These are phyloP conservation scores for Cepaea nemoralis DNA, from an alignment of 1,140 invertebrate species.

Conservation along the genomic window DNA sequence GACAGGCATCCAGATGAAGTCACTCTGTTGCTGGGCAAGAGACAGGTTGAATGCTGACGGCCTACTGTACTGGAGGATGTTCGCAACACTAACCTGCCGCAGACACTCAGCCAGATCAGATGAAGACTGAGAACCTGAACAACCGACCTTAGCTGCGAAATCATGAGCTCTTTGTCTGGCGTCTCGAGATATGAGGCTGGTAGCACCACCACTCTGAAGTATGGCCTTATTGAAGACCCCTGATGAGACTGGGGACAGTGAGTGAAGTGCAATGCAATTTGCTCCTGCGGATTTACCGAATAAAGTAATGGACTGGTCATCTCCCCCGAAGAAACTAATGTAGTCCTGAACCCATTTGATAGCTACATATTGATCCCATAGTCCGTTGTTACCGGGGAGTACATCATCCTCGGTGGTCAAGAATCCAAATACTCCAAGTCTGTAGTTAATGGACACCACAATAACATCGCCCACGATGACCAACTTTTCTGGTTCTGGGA, in stretches of 20 bases:
- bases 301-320: slow-evolving; percentile 86
- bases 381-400: slow-evolving; percentile 94
- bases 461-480: slow-evolving; percentile 40
- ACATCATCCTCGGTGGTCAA: slow-evolving; percentile 90
- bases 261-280: slow-evolving; percentile 56
- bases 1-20: slow-evolving; percentile 32
- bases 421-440: slow-evolving; percentile 78
- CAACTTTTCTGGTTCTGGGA: slow-evolving; percentile 30
- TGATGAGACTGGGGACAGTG: slow-evolving; percentile 50
- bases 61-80: background rate
- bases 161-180: slow-evolving; percentile 1
- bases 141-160: background rate
- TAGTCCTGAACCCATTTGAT: slow-evolving; percentile 83
- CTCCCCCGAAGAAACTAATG: slow-evolving; percentile 89
- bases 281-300: slow-evolving; percentile 95
- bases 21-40: slow-evolving; percentile 1
- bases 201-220: slow-evolving; percentile 49
- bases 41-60: slow-evolving; percentile 1
- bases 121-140: background rate
- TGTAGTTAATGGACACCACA: slow-evolving; percentile 44
- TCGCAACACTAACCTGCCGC: background rate
- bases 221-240: slow-evolving; percentile 65
- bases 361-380: slow-evolving; percentile 84
- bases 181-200: slow-evolving; percentile 7
- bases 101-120: background rate